Evolutionary conservation across 1,140 invertebrate genomes (phyloP), one percentile per base, ranked within the genome.

Genomic region (Apolygus lucorum): DNA sequence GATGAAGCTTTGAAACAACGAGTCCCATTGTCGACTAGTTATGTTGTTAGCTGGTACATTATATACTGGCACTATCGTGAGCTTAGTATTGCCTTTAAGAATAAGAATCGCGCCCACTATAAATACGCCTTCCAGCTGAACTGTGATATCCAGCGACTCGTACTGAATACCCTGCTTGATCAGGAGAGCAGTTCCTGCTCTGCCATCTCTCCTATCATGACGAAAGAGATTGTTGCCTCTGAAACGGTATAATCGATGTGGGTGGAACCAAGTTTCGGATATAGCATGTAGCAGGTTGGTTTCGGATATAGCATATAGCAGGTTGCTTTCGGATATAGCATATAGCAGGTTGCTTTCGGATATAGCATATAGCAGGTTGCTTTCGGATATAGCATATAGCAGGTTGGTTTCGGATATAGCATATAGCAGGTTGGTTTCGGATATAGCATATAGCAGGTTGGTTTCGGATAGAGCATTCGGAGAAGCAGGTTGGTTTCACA

Each of bases 201-300:
- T 68, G 17, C 66, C 66, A 68, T 68, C 66, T 2, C 13, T 22
- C 34, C 66, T 68, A 49, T 68, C 66, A 14, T 68, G 22, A 28
- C 64, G 27, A n/a, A 66, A 13, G n/a, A 68, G 24, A 68, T 68
- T 49, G 42, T 68, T 42, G 2, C 66, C 66, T 25, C 27, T 68
- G 22, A 68, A 68, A 28, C 49, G 29, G 24, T 52, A 52, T 42
- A 2, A 49, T 68, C 49, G 29, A 4, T 34, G 13, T 4, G 66
- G 66, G 25, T 68, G 29, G 21, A 68, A 68, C 66, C 66, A 68
- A 42, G 24, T 68, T 42, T 68, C 66, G 2, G 66, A 68, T 4
- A 68, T 68, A 13, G 49, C 29, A n/a, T n/a, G n/a, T n/a, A n/a
- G n/a, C n/a, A n/a, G n/a, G n/a, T n/a, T n/a, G n/a, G n/a, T n/a